These are phyloP conservation scores for Hydrozoanthus gracilis DNA, from an alignment of 92 coral and sea anemone genomes.

Conservation along the genomic window DNA sequence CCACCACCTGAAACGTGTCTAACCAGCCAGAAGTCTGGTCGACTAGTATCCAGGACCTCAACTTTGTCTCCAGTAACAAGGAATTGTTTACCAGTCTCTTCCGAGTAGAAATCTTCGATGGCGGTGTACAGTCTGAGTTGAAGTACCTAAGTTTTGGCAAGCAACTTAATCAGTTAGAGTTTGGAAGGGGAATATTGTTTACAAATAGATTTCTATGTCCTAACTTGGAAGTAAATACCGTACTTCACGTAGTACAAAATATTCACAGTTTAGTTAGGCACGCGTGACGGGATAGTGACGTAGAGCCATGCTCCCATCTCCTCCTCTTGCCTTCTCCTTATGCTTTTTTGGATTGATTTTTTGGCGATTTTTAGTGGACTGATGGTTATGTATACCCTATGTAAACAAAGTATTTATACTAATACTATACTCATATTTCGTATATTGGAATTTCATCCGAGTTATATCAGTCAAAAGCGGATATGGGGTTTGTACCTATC, in stretches of 20 bases:
- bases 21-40: constrained; percentile 96
- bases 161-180: background rate
- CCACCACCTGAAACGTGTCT: constrained; percentile 97
- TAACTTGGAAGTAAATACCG: background rate
- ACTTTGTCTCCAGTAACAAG: constrained; percentile 89
- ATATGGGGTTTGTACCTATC: too few relatives aligned
- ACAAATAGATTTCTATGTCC: background rate
- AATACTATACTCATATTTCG: too few relatives aligned
- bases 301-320: too few relatives aligned
- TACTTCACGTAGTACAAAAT: background rate
- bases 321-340: too few relatives aligned
- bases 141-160: constrained; percentile 61
- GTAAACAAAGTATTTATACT: too few relatives aligned
- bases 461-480: too few relatives aligned
- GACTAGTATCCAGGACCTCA: constrained; percentile 94
- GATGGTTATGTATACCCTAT: too few relatives aligned
- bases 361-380: too few relatives aligned
- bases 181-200: background rate
- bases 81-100: constrained; percentile 95
- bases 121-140: constrained; percentile 86
- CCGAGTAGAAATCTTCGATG: constrained; percentile 81
- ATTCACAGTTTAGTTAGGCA: too few relatives aligned
- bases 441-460: too few relatives aligned
- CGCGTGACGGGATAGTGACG: too few relatives aligned
- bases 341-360: too few relatives aligned